Evolutionary conservation across 2,888 invertebrate species (phyloP).

Genomic region (Agrypnus murinus): DNA sequence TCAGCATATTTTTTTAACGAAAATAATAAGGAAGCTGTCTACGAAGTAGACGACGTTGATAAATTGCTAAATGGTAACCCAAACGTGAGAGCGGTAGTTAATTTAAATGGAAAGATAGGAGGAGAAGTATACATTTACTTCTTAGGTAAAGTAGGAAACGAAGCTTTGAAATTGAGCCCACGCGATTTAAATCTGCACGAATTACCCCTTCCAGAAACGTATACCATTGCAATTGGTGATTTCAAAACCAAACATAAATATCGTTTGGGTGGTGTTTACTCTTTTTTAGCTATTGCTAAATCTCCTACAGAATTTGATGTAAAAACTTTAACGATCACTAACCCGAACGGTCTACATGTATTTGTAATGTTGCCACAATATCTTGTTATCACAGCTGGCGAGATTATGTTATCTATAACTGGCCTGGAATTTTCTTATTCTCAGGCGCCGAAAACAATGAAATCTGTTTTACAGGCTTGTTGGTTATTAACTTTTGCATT

Average conservation of each 20-base stretch:
- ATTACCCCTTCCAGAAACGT: neutral
- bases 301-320: neutral
- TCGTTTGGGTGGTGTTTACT: neutral
- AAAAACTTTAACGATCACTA: neutral
- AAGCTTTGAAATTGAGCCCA: neutral
- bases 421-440: constrained; percentile 97
- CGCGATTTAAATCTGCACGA: neutral
- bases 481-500: constrained; percentile 95
- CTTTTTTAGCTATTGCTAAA: neutral
- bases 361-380: constrained; percentile 94
- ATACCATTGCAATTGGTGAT: neutral
- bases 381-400: constrained; percentile 91
- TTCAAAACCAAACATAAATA: neutral
- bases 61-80: constrained; percentile 76
- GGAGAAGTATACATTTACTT: neutral
- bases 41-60: constrained; percentile 71
- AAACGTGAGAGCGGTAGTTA: constrained; percentile 72
- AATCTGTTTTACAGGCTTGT: constrained; percentile 92
- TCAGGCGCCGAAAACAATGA: constrained; percentile 94
- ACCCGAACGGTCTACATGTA: constrained; percentile 82
- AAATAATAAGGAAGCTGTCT: constrained; percentile 36
- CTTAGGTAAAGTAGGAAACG: neutral
- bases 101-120: constrained; percentile 72
- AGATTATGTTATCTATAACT: constrained; percentile 97
- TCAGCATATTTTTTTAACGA: constrained; percentile 48